Conservation (phyloP, 2,797 vertebrate genomes). For the Pangasius larnaudii region DNA sequence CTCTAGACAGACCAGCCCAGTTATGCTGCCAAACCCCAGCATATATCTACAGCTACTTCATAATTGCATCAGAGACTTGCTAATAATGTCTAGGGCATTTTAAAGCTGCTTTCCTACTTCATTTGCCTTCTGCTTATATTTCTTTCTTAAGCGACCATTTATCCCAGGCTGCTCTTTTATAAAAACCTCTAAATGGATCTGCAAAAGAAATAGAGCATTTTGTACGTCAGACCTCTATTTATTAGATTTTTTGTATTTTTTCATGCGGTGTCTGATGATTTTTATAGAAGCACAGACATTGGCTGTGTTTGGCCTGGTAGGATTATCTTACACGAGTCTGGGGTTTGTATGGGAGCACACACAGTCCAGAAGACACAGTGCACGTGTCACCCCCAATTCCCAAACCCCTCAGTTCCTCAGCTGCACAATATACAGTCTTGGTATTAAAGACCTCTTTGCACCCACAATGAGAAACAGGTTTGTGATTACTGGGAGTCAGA, state of each 20-base stretch:
- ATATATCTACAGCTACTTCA: slow-evolving; percentile 2
- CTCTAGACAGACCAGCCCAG: neutral
- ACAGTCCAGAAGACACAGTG: slow-evolving; percentile 29
- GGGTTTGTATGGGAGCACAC: slow-evolving; percentile 29
- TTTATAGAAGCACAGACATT: slow-evolving; percentile 16
- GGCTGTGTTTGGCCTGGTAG: slow-evolving; percentile 30
- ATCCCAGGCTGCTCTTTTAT: slow-evolving; percentile 29
- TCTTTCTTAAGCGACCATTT: slow-evolving; percentile 50
- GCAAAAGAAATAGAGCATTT: neutral
- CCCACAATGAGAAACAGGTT: slow-evolving; percentile 32
- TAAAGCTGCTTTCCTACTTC: slow-evolving; percentile 41
- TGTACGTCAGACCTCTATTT: neutral
- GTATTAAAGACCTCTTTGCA: slow-evolving; percentile 34
- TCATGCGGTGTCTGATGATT: slow-evolving; percentile 3
- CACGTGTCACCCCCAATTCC: slow-evolving; percentile 39
- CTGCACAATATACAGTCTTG: slow-evolving; percentile 24
- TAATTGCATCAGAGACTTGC: slow-evolving; percentile 19
- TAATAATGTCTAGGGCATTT: slow-evolving; percentile 49
- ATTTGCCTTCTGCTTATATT: slow-evolving; percentile 22
- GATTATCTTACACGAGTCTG: slow-evolving; percentile 41
- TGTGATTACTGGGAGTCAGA: slow-evolving; percentile 13
- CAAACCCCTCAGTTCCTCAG: slow-evolving; percentile 34
- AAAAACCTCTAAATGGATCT: slow-evolving; percentile 14
- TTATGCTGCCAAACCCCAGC: slow-evolving; percentile 8
- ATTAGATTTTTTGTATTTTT: neutral